These are phyloP conservation scores for Choloepus hoffmanni DNA, from an alignment of 2,113 vertebrate species.

Conservation along the genomic window DNA sequence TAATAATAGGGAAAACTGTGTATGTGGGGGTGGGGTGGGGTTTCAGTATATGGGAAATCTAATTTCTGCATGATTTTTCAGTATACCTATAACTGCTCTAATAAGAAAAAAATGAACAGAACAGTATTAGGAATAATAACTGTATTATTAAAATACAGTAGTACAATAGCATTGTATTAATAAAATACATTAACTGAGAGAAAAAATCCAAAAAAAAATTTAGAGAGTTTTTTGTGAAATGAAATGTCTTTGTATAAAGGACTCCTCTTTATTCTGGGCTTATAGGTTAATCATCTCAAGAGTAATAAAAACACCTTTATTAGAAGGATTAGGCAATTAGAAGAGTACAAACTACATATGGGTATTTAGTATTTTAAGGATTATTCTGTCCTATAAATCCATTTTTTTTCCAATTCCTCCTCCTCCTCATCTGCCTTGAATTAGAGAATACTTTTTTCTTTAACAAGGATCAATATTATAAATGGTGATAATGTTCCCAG, in stretches of 20 bases:
- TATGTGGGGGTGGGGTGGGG: too few species aligned
- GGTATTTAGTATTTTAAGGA: background rate
- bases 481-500: constrained; percentile 1
- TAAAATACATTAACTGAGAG: background rate
- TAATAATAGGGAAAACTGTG: too few species aligned
- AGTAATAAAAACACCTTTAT: constrained; percentile 25
- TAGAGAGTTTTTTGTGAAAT: constrained; percentile 1
- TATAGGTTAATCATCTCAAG: constrained; percentile 5
- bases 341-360: background rate
- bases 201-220: constrained; percentile 24
- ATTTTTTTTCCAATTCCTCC: background rate
- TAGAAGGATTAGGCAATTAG: background rate
- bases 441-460: background rate
- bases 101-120: too few species aligned
- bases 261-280: constrained; percentile 22
- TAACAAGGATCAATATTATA: background rate
- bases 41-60: too few species aligned
- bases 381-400: constrained; percentile 1
- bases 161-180: too few species aligned
- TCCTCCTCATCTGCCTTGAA: background rate
- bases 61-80: too few species aligned
- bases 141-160: too few species aligned
- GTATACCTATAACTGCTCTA: too few species aligned
- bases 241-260: background rate
- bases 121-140: too few species aligned